Evolutionary conservation across 2,113 vertebrate species (phyloP), one percentile per base, ranked within the genome.

Genomic region (Donacobius atricapilla): DNA sequence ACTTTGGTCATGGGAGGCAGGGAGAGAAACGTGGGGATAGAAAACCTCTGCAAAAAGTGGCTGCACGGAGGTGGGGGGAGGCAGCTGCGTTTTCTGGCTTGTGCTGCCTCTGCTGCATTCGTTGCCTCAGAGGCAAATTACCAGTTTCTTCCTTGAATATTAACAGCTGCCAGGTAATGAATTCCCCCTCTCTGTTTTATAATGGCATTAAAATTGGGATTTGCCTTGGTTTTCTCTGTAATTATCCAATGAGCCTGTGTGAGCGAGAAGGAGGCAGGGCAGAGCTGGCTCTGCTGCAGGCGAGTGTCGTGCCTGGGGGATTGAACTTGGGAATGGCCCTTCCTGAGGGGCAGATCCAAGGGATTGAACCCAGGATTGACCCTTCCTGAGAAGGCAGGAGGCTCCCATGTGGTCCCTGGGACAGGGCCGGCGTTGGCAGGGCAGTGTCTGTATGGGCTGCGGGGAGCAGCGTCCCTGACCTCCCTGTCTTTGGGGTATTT

Each of bases 151-250:
- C 89, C 93, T 95, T 96, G 96, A 94, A 94, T 95, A 95, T 92
- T 89, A 97, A 75, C 96, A 96, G 93, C 94, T 97, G 96, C 95
- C 91, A 95, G 94, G 94, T 97, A 97, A 97, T 94, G 93, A 96
- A 97, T 96, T 97, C 96, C 95, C 96, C 95, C 96, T 95, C 95
- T 95, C 96, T 92, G 95, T 94, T 94, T 96, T 92, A 96, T 95
- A 97, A 97, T 95, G 95, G 94, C 83, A 89, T 95, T 97, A 96
- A 97, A 96, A 94, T 96, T 94, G 96, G 95, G 94, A 94, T 91
- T 95, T 95, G 96, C 91, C 93, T 97, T 51, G 44, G 58, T 94
- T 97, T 93, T 96, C 80, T 92, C 91, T 97, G 95, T 87, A 92
- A 93, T 96, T 95, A 95, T 92, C 93, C 91, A 78, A 44, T 75